Conservation (phyloP, 2,888 invertebrate species). For the Drosophila silvestris region DNA sequence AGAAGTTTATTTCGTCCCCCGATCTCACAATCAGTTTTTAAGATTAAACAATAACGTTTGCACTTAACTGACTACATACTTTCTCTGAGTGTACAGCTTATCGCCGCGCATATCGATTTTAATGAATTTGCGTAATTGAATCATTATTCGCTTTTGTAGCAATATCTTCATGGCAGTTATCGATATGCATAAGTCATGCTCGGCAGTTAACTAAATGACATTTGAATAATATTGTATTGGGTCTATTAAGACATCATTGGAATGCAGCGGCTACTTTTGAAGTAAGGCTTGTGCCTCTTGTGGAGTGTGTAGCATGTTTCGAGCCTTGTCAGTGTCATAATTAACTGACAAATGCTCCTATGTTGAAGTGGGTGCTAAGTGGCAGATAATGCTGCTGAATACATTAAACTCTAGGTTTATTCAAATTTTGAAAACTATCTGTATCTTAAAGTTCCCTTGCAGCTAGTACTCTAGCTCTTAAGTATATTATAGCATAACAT, state of each 20-base stretch:
- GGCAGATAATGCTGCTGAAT: slow-evolving; percentile 46
- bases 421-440: neutral
- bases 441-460: neutral
- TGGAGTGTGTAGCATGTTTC: slow-evolving; percentile 50
- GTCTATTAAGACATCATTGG: slow-evolving; percentile 74
- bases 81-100: slow-evolving; percentile 33
- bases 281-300: slow-evolving; percentile 34
- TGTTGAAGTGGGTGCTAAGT: slow-evolving; percentile 38
- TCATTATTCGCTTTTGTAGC: slow-evolving; percentile 54
- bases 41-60: neutral
- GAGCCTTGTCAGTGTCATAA: slow-evolving; percentile 64
- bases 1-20: neutral
- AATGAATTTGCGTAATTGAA: slow-evolving; percentile 77
- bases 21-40: neutral
- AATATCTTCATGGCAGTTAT: slow-evolving; percentile 33
- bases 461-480: neutral
- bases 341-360: slow-evolving; percentile 63
- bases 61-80: neutral
- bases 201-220: slow-evolving; percentile 39
- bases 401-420: slow-evolving; percentile 14
- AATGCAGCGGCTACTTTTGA: slow-evolving; percentile 67
- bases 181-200: slow-evolving; percentile 65
- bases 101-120: slow-evolving; percentile 68
- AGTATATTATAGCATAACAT: neutral
- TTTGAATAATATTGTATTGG: slow-evolving; percentile 69